Percentiles rank a stretch among this genome's conserved stretches.
phyloP scores from a whole-genome alignment of 2,113 vertebrate genomes.

The Lipotes vexillifer region DNA sequence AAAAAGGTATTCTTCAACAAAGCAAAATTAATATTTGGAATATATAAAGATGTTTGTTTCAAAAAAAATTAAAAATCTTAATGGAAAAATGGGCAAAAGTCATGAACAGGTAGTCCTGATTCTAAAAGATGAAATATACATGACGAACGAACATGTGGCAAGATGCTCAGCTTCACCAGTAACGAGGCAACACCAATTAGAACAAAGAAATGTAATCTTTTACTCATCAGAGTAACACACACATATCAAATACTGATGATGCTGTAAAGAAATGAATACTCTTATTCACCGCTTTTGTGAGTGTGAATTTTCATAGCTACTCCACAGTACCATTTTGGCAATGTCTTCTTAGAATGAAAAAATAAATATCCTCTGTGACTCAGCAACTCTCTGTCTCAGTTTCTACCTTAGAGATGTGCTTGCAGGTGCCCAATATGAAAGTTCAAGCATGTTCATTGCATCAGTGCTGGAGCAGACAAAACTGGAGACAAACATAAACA shows the following conservation, averaged over 20 bases:
- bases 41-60: background rate
- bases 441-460: background rate
- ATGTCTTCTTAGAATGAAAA: background rate
- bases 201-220: background rate
- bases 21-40: background rate
- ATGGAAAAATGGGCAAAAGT: background rate
- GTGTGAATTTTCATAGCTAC: background rate
- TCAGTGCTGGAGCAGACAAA: background rate
- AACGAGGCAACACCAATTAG: background rate
- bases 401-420: background rate
- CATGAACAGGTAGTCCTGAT: background rate
- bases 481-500: no score
- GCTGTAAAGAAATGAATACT: background rate
- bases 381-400: background rate
- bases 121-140: background rate
- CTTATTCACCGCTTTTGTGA: background rate
- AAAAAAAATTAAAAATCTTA: background rate
- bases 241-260: background rate
- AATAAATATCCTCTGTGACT: background rate
- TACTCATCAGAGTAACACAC: background rate
- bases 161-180: background rate
- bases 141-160: background rate
- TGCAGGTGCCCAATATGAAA: rapidly evolving
- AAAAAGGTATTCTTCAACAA: background rate
- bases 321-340: background rate